These are phyloP conservation scores for Octopus sinensis DNA, from an alignment of 1,140 invertebrate genomes.

Conservation along the genomic window DNA sequence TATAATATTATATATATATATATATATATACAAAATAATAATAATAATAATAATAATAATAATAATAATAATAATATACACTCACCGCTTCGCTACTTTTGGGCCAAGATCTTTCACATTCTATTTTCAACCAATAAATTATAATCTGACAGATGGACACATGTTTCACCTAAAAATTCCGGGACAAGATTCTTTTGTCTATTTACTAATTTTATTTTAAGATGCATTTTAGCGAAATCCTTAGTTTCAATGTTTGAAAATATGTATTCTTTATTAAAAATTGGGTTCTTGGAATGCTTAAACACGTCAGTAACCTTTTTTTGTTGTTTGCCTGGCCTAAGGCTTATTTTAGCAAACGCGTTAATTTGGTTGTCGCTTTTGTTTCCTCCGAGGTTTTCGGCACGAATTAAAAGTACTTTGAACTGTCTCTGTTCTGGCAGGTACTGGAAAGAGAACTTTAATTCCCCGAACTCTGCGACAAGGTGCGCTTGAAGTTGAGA, in stretches of 20 bases:
- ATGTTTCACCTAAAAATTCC: constrained; percentile 48
- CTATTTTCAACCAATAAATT: constrained; percentile 49
- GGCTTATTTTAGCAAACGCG: constrained; percentile 39
- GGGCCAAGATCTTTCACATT: constrained; percentile 51
- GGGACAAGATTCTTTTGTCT: constrained; percentile 45
- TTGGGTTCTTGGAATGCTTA: constrained; percentile 45
- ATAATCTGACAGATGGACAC: constrained; percentile 43
- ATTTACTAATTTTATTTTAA: constrained; percentile 47
- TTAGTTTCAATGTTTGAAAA: constrained; percentile 45
- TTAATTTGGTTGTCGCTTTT: constrained; percentile 34
- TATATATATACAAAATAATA: background rate
- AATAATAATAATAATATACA: background rate
- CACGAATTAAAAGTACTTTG: constrained; percentile 45
- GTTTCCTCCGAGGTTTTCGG: constrained; percentile 43
- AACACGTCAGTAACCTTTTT: constrained; percentile 44
- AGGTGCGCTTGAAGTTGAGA: constrained; percentile 5
- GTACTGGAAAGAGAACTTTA: constrained; percentile 52
- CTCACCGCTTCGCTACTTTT: constrained; percentile 46
- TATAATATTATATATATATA: background rate
- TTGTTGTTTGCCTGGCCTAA: constrained; percentile 52
- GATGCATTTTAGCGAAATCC: constrained; percentile 37
- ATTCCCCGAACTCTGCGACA: constrained; percentile 44
- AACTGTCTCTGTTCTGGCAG: constrained; percentile 41
- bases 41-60: background rate
- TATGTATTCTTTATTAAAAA: constrained; percentile 47